Base-by-base conservation (phyloP, 2,113 vertebrate genomes). In the Phoxinus phoxinus region DNA sequence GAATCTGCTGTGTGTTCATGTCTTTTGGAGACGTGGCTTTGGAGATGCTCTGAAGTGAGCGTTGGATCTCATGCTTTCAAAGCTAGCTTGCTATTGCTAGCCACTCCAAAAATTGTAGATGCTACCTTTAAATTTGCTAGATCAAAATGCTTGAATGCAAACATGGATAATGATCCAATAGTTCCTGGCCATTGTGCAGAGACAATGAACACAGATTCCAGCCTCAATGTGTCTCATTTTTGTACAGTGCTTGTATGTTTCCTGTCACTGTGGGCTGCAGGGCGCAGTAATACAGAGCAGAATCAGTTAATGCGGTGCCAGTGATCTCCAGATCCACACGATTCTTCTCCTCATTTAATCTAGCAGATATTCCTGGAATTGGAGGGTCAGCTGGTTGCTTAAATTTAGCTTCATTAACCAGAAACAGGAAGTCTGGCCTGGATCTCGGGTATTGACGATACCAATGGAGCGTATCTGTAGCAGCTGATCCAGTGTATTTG, bases 221-320 rank as follows among this genome's bases (percentile, higher is more conserved):
- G 17, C 8, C 35, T 69, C 2, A 71, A 12, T n/a, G 67, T n/a
- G 35, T 76, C 4, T 32, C 1, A 21, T 32, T 76, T 32, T 53
- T 53, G 74, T 53, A 30, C 23, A 11, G 48, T 53, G 74, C 21
- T 1, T 76, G 74, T 53, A 25, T 32, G 27, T 76, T 53, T 76
- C 46, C 74, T 53, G 48, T 85, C 13, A 77, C 83, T 76, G 83
- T 84, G 83, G 81, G 65, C 61, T 51, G 37, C 63, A 83, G 41
- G 25, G 81, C 81, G 19, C 81, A 83, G 81, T 67, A 84, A 44
- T 84, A 84, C 71, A 84, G 4, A 61, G 83, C 83, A 76, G 71
- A 84, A 48, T 84, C 71, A 1, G 35, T 12, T 32, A 75, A 21
- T 13, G 51, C 72, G 46, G 59, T 12, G 15, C 6, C 32, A 7